Percentiles rank a stretch among this genome's conserved stretches.
phyloP scores from a whole-genome alignment of 1,140 invertebrate species.

The Platyura marginata region DNA sequence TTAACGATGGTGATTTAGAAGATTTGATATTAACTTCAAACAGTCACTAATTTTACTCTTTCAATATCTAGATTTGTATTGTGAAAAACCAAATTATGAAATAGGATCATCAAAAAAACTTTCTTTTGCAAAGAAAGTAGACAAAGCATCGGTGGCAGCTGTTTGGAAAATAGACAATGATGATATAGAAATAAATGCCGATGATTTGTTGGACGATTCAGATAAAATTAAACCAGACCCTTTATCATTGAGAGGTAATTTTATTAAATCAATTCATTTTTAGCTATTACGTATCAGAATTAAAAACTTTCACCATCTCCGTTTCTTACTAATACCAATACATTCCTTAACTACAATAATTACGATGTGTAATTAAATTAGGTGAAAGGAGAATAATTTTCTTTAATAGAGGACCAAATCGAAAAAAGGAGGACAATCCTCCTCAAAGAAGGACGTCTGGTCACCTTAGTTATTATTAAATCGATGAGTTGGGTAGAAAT shows the following conservation, averaged over 20 bases:
- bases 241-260: slow-evolving; percentile 52
- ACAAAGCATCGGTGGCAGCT: slow-evolving; percentile 6
- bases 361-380: too few relatives aligned
- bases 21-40: neutral
- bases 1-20: neutral
- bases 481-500: too few relatives aligned
- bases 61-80: slow-evolving; percentile 5
- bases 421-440: too few relatives aligned
- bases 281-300: too few relatives aligned
- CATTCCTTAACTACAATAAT: too few relatives aligned
- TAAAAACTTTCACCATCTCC: too few relatives aligned
- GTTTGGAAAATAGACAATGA: slow-evolving; percentile 33
- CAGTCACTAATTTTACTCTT: neutral
- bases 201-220: slow-evolving; percentile 73
- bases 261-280: too few relatives aligned
- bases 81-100: slow-evolving; percentile 46
- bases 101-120: slow-evolving; percentile 34
- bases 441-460: too few relatives aligned
- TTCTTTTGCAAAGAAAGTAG: slow-evolving; percentile 21
- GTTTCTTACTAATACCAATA: too few relatives aligned
- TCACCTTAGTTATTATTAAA: too few relatives aligned
- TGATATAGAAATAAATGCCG: slow-evolving; percentile 65
- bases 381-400: too few relatives aligned
- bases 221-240: slow-evolving; percentile 76
- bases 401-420: too few relatives aligned